A percentile compares a stretch with the other conserved stretches of the same genome.
phyloP scores from a whole-genome alignment of 2,797 vertebrate species.

The Halcyon badia region DNA sequence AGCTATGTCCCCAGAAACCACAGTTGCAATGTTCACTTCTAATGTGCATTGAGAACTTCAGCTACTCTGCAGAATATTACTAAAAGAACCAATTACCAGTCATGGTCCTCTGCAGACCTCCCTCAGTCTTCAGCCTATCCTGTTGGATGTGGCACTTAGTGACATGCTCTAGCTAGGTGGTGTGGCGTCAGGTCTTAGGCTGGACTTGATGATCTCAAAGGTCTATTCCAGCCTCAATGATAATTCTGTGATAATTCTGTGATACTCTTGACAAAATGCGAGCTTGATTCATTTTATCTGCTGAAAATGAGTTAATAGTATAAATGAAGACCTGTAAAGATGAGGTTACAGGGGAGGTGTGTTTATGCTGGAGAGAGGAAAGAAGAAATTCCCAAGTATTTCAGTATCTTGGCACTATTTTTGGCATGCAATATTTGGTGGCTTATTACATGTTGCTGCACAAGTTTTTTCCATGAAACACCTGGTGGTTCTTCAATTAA shows the following conservation, averaged over 20 bases:
- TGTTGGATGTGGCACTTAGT: background rate
- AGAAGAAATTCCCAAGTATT: background rate
- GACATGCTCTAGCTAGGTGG: too few species aligned
- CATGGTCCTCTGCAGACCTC: background rate
- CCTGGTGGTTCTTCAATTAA: background rate
- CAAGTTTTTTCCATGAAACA: fast-evolving
- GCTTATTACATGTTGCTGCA: background rate
- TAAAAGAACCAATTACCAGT: background rate
- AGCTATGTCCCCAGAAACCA: background rate
- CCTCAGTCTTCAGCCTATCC: background rate
- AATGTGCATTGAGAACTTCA: background rate
- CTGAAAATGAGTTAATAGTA: background rate
- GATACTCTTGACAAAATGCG: background rate
- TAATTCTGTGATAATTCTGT: too few species aligned
- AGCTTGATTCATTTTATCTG: background rate
- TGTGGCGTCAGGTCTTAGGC: too few species aligned
- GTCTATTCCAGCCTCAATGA: too few species aligned
- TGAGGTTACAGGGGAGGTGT: background rate
- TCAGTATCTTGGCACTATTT: background rate
- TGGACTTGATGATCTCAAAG: too few species aligned
- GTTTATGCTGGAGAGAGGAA: background rate
- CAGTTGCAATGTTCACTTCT: background rate
- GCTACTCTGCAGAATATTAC: background rate
- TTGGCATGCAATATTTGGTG: background rate
- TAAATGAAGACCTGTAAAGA: background rate